phyloP scores from a whole-genome alignment of 2,113 vertebrate species.

The Meriones unguiculatus region DNA sequence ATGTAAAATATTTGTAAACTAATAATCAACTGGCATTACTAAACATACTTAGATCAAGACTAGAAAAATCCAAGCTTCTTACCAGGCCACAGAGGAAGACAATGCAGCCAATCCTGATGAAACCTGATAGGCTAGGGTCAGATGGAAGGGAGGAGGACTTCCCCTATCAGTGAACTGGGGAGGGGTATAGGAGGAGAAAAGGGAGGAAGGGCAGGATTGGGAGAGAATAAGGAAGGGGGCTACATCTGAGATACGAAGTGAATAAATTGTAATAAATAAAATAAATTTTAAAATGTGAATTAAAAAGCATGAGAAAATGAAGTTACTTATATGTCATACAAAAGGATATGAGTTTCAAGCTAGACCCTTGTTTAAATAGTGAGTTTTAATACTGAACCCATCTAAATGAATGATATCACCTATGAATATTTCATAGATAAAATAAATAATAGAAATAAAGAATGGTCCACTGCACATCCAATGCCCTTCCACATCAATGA shows the following conservation, averaged over 20 bases:
- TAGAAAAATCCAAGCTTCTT: background rate
- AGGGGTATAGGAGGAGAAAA: too few relatives aligned
- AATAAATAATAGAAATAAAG: background rate
- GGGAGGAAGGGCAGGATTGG: too few relatives aligned
- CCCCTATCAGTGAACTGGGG: too few relatives aligned
- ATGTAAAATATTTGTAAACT: background rate
- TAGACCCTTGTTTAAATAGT: background rate
- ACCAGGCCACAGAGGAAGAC: too few relatives aligned
- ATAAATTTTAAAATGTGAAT: background rate
- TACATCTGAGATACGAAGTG: too few relatives aligned
- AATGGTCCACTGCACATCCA: background rate
- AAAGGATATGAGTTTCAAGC: background rate
- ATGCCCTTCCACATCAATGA: background rate
- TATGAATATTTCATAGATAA: background rate
- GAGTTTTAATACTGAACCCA: background rate
- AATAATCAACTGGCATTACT: background rate
- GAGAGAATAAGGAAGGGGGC: too few relatives aligned
- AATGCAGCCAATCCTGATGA: too few relatives aligned
- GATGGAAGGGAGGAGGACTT: too few relatives aligned
- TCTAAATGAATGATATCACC: background rate
- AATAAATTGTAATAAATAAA: too few relatives aligned
- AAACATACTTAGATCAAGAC: background rate
- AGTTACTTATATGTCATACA: background rate
- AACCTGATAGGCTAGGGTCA: too few relatives aligned
- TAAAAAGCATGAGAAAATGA: background rate